Evolutionary conservation across 2,888 invertebrate species (phyloP), one percentile per base, ranked within the genome.

Genomic region (Asteroscopus sphinx): DNA sequence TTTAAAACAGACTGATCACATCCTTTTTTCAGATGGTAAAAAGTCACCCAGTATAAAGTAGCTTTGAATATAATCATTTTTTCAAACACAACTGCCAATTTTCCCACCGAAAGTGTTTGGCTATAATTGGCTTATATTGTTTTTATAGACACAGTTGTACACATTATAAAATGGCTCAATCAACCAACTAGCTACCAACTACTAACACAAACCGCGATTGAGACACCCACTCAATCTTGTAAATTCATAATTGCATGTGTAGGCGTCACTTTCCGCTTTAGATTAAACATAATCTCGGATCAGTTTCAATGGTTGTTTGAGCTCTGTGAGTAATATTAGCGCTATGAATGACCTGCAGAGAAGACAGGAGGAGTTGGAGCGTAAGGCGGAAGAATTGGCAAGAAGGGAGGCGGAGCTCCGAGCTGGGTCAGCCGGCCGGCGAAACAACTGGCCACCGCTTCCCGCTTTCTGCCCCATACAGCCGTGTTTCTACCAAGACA

Each of bases 401-500:
- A 95, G 98, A 73, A 96, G 98, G 79, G 98, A 99, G 88, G 98
- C 98, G 73, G 98, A 98, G 89, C 95, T 99, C 72, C 91, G 96
- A 33, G 95, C 95, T 13, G 95, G 95, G 9, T 92, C 91, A 0
- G 95, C 96, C 33, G 96, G 96, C 5, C 92, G 98, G 74, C 95
- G 97, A 76, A 99, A 99, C 90, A 99, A 99, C 93, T 99, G 99
- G 99, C 99, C 99, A 1, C 99, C 99, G 0, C 90, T 99, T 68
- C 99, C 99, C 0, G 96, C 97, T 49, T 97, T 97, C 82, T 98
- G 98, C 80, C 99, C 98, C 61, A 96, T 99, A 64, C 98, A 99
- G 86, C 99, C 99, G 0, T 99, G 99, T 90, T 99, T 99, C 94
- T 99, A 99, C 91, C 99, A 99, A 95, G 99, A 99, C 90, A 99